Evolutionary conservation across 2,797 vertebrate species (phyloP), one percentile per base, ranked within the genome.

Genomic region (Bradypodion pumilum): DNA sequence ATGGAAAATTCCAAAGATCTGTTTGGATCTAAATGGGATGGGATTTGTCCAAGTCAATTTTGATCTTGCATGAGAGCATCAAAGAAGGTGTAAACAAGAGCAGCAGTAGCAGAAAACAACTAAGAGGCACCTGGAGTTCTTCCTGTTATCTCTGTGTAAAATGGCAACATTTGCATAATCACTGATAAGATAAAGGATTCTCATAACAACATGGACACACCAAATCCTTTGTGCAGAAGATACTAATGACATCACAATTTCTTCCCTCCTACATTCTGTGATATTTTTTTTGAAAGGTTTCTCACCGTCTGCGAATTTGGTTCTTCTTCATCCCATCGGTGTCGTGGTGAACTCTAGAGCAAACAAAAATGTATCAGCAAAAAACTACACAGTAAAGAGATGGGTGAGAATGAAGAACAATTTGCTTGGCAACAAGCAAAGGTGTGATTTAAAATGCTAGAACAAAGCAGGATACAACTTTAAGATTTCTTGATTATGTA

Each of bases 321-420:
- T 79, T 97, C 97, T 84, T 97, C 96, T 92, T 97, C 97, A 94
- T 95, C 97, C 95, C 95, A 96, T 86, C 96, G 96, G 90, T 96
- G 96, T 94, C 96, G 97, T 92, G 96, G 95, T 87, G 97, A 97
- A 91, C 94, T 96, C 97, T 97, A 90, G 15, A 92, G 88, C 80
- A 91, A 90, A 94, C 75, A 90, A 89, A 68, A 68, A 69, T 10
- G 91, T 59, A 82, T 93, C 69, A 95, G 83, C 81, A 90, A 25
- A 85, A 52, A 79, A 79, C 15, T n/a, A 56, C 32, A 46, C 5
- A 78, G 69, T 52, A 44, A 23, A 65, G 25, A 25, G 59, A 73
- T 0, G 80, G 70, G 42, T 44, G 63, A 13, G 29, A 52, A 37
- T 40, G 0, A 44, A 89, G 42, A 74, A 46, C 35, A 27, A 77